Base-by-base conservation (phyloP, 2,888 invertebrate species). In the Mesoligia furuncula region DNA sequence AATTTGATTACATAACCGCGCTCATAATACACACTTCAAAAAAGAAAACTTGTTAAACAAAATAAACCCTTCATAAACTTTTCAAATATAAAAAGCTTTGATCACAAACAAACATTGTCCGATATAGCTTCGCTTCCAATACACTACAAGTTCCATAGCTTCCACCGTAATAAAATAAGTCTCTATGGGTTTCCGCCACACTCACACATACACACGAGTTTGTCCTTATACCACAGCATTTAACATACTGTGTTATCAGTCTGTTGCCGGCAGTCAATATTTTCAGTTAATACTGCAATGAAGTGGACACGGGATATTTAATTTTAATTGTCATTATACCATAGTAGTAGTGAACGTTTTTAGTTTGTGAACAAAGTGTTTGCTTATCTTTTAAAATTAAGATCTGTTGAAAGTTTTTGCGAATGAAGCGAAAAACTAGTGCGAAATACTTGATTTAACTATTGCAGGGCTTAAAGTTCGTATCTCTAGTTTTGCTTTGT, bases 231-330 rank as follows among this genome's bases (percentile, higher is more conserved):
- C 83, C 82, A 88, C 75, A 87, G 91, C 89, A 91, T 92, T 91
- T 94, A 93, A 91, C 91, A 92, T 88, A 83, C 78, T n/a, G 88
- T 86, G 91, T 94, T 95, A 95, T 95, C 95, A 94, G 90, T 87
- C 81, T 74, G 87, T 88, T 88, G 90, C 91, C 80, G 89, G 83
- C 92, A 94, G 95, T 94, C 93, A 92, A 93, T 94, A 93, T 86
- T 91, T 90, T 90, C 90, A 92, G 92, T 91, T 90, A 89, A 85
- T 67, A 62, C 72, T 59, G 79, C 78, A 72, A 80, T 85, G 85
- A 59, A 84, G 59, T 88, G 88, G 88, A 82, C 88, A 86, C 66
- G 75, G 73, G 74, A 79, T 69, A 72, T 73, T 73, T 75, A 42
- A 39, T 73, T 82, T 36, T 71, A 77, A 73, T 57, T 65, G n/a